Conservation (phyloP, 2,113 vertebrate genomes). For the Struthidea cinerea region DNA sequence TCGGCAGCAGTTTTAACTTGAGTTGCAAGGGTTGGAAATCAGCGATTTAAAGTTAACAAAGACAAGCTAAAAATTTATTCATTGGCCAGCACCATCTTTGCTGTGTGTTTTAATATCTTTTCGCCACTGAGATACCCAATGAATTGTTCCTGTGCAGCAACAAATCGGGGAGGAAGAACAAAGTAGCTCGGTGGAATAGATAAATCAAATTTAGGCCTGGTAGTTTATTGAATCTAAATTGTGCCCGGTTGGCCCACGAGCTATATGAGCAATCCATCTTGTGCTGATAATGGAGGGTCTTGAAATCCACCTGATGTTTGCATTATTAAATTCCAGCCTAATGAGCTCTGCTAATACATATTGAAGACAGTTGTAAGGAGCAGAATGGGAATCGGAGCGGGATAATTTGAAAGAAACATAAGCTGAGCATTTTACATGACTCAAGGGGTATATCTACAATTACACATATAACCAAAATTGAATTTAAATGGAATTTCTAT, state of each 20-base stretch:
- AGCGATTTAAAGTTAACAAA: background rate
- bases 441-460: slow-evolving; percentile 92
- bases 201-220: slow-evolving; percentile 91
- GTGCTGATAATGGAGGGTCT: slow-evolving; percentile 90
- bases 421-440: slow-evolving; percentile 88
- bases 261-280: slow-evolving; percentile 93
- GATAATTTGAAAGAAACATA: slow-evolving; percentile 88
- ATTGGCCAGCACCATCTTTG: slow-evolving; percentile 6
- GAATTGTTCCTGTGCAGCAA: slow-evolving; percentile 78
- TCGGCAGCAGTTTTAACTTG: background rate
- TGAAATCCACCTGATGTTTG: slow-evolving; percentile 97
- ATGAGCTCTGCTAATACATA: slow-evolving; percentile 97
- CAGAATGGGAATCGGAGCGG: slow-evolving; percentile 72
- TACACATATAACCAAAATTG: slow-evolving; percentile 90
- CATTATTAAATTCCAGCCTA: slow-evolving; percentile 98
- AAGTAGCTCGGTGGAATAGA: slow-evolving; percentile 84
- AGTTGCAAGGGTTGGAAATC: background rate
- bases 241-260: slow-evolving; percentile 86
- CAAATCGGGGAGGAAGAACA: slow-evolving; percentile 82
- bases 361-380: slow-evolving; percentile 85
- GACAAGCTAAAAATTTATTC: background rate
- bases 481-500: slow-evolving; percentile 86
- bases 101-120: slow-evolving; percentile 39
- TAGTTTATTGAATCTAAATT: slow-evolving; percentile 99
- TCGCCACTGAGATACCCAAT: slow-evolving; percentile 71